phyloP scores from a whole-genome alignment of 1,140 invertebrate genomes.

The Drepana arcuata region DNA sequence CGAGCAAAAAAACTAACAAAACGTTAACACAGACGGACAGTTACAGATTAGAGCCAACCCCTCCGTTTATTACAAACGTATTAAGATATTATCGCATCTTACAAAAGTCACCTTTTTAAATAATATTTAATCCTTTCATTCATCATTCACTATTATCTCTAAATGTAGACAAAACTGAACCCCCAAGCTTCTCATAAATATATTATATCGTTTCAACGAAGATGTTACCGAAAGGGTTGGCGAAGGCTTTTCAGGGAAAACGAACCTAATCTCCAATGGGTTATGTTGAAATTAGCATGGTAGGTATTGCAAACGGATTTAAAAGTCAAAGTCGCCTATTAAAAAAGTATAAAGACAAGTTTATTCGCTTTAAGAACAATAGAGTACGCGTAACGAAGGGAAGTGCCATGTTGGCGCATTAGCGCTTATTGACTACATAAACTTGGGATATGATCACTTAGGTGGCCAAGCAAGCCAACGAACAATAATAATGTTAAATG shows the following conservation, averaged over 20 bases:
- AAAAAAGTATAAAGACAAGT: slow-evolving; percentile 35
- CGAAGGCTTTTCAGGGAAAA: too few relatives aligned
- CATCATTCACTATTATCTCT: too few relatives aligned
- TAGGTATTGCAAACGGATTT: slow-evolving; percentile 22
- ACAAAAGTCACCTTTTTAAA: slow-evolving; percentile 50
- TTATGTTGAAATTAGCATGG: slow-evolving; percentile 6
- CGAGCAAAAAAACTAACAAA: slow-evolving; percentile 31
- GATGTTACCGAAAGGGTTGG: too few relatives aligned
- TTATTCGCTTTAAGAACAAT: slow-evolving; percentile 52
- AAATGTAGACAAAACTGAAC: too few relatives aligned
- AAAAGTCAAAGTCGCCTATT: slow-evolving; percentile 31
- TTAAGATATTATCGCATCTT: slow-evolving; percentile 62
- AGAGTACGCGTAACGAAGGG: slow-evolving; percentile 35
- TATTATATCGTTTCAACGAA: too few relatives aligned
- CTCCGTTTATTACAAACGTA: slow-evolving; percentile 63
- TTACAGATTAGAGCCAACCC: slow-evolving; percentile 65
- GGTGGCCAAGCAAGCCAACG: too few relatives aligned
- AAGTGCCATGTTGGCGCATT: slow-evolving; percentile 47
- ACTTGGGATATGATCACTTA: too few relatives aligned
- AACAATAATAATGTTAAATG: too few relatives aligned
- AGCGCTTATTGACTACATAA: too few relatives aligned
- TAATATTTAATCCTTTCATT: slow-evolving; percentile 52
- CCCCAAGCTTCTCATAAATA: too few relatives aligned
- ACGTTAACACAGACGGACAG: slow-evolving; percentile 46
- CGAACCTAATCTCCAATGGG: too few relatives aligned